Percentiles rank a stretch among this genome's conserved stretches.
These are phyloP conservation scores for Imbricaverruca yamaguchii DNA, from an alignment of 2,888 invertebrate species.

Conservation along the genomic window DNA sequence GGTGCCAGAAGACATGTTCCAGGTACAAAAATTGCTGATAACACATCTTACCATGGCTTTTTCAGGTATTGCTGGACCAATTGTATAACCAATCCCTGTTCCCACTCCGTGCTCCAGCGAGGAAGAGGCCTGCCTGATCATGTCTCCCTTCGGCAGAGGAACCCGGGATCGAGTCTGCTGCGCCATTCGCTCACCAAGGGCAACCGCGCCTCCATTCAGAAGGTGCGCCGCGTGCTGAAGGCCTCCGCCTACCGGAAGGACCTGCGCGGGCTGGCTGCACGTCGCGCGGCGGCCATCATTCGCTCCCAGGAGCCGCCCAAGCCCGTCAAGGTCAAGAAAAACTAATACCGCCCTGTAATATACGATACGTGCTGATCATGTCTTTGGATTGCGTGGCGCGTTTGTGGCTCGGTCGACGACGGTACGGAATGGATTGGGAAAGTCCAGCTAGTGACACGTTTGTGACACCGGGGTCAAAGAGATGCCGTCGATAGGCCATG, in stretches of 20 bases:
- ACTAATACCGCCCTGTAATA: neutral
- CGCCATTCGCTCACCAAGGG: constrained; percentile 39
- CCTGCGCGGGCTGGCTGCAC: constrained; percentile 52
- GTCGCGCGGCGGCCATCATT: constrained; percentile 86
- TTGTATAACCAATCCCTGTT: too few species aligned
- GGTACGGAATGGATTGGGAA: too few species aligned
- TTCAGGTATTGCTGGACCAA: too few species aligned
- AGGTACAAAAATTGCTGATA: too few species aligned
- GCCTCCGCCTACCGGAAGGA: constrained; percentile 29
- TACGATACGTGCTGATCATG: too few species aligned
- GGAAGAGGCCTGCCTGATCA: neutral
- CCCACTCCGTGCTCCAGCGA: neutral
- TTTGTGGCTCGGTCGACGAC: too few species aligned
- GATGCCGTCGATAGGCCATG: too few species aligned
- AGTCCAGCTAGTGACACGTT: too few species aligned
- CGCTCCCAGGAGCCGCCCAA: constrained; percentile 71
- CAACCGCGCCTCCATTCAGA: constrained; percentile 27
- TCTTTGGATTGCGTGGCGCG: too few species aligned
- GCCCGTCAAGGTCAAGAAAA: constrained; percentile 26
- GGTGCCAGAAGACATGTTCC: too few species aligned
- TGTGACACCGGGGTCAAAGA: too few species aligned
- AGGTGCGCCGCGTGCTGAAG: constrained; percentile 27
- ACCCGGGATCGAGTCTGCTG: constrained; percentile 67
- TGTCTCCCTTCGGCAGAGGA: constrained; percentile 47
- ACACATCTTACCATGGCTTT: too few species aligned